These are phyloP conservation scores for Pipistrellus pipistrellus DNA, from an alignment of 2,797 vertebrate species.

Conservation along the genomic window DNA sequence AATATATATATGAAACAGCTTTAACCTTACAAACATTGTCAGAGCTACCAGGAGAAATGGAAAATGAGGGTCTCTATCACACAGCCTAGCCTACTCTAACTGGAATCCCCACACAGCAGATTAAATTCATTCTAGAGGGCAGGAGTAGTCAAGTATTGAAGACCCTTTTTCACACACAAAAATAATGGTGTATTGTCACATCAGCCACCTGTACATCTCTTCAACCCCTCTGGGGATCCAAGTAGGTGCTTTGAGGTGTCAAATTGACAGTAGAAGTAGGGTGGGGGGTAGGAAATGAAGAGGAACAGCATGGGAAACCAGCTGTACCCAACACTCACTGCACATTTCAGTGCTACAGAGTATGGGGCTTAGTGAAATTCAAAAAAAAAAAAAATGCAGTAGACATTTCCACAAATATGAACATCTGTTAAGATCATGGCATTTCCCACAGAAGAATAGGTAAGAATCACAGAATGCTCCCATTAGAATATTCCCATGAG, in stretches of 20 bases:
- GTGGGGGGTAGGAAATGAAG: neutral
- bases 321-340: neutral
- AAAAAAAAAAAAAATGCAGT: neutral
- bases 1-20: neutral
- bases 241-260: neutral
- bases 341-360: neutral
- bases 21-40: neutral
- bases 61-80: neutral
- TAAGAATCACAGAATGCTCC: conserved; percentile 67
- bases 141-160: neutral
- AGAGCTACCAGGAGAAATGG: neutral
- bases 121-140: conserved; percentile 34
- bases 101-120: neutral
- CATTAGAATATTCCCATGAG: conserved; percentile 44
- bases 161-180: neutral
- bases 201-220: neutral
- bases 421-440: conserved; percentile 68
- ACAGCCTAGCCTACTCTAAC: neutral
- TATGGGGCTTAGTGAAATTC: neutral
- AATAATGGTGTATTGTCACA: neutral
- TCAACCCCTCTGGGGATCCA: neutral
- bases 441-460: conserved; percentile 72
- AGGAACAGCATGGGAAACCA: neutral
- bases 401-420: conserved; percentile 70
- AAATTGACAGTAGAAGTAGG: neutral